Conservation (phyloP, 2,113 vertebrate genomes). For the Phalacrocorax carbo region DNA sequence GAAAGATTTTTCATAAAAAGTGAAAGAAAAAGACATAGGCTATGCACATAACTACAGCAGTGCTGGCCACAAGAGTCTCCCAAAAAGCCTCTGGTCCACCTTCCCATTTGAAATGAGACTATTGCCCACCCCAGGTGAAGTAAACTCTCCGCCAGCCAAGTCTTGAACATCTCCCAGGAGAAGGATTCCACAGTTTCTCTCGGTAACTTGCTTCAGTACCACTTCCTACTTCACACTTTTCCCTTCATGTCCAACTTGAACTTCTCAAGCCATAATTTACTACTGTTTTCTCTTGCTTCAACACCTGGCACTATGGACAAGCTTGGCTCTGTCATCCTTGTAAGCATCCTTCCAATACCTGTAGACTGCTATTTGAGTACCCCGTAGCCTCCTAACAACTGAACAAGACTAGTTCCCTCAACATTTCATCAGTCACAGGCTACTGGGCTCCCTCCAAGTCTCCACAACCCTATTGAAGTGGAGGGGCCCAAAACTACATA, state of each 20-base stretch:
- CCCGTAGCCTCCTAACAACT: neutral
- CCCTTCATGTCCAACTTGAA: neutral
- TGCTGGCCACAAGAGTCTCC: neutral
- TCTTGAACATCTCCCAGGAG: neutral
- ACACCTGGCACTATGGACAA: neutral
- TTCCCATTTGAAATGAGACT: neutral
- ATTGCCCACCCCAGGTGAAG: neutral
- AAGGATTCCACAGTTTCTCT: neutral
- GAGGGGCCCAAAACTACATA: neutral
- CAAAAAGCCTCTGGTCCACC: neutral
- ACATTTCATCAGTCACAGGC: neutral
- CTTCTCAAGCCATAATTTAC: neutral
- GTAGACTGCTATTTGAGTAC: neutral
- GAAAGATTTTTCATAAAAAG: neutral
- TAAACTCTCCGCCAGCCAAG: neutral
- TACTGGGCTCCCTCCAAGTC: neutral
- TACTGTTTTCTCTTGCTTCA: neutral
- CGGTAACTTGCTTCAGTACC: neutral
- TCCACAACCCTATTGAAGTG: neutral
- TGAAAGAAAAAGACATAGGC: neutral
- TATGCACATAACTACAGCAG: neutral
- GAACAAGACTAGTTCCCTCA: neutral
- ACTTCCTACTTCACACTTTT: neutral
- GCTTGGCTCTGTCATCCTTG: neutral
- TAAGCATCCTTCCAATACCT: neutral